These are phyloP conservation scores for Masticophis lateralis DNA, from an alignment of 2,797 vertebrate species.

Conservation along the genomic window DNA sequence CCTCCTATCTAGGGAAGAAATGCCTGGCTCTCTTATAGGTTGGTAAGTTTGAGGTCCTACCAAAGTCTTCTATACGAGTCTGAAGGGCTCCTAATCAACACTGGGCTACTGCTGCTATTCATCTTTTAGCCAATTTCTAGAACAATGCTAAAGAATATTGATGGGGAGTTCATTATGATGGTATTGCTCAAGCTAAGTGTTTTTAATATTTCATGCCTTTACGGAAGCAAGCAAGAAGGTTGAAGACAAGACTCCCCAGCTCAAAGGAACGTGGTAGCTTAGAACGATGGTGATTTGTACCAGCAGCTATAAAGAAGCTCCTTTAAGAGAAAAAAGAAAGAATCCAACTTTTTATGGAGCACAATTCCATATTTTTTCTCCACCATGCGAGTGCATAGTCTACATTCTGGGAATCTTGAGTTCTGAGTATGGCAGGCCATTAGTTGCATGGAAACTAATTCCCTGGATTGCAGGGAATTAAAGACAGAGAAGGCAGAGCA, in stretches of 20 bases:
- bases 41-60: not conserved
- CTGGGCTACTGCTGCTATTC: not conserved
- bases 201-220: not conserved
- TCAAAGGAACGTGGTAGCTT: not conserved
- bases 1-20: not conserved
- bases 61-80: not conserved
- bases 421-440: not conserved
- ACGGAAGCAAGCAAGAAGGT: not conserved
- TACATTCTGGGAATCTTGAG: not conserved
- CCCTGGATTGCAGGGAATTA: not conserved
- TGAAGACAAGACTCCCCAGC: not conserved
- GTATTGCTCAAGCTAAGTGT: not conserved
- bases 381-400: not conserved
- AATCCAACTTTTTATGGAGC: not conserved
- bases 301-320: not conserved
- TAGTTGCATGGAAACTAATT: not conserved
- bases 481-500: not conserved
- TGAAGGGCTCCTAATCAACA: not conserved
- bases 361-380: not conserved
- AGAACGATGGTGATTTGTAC: not conserved
- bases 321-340: not conserved
- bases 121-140: not conserved
- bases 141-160: not conserved
- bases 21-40: not conserved
- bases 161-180: not conserved